phyloP scores from a whole-genome alignment of 2,113 vertebrate genomes.

The Chloroceryle aenea region DNA sequence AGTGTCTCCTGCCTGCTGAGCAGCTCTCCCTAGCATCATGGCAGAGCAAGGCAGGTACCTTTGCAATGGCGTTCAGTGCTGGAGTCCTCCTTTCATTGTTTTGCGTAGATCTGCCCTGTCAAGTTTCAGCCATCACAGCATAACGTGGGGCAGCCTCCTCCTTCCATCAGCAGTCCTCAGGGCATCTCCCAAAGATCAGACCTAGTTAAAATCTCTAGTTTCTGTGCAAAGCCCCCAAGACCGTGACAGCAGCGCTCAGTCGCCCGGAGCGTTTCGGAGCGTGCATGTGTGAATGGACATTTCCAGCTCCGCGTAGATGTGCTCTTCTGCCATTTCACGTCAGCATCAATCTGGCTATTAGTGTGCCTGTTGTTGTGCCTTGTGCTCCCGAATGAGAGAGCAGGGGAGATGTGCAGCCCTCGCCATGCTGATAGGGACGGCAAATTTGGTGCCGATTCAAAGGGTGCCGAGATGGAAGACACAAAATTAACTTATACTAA shows the following conservation, averaged over 20 bases:
- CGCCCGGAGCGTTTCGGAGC: neutral
- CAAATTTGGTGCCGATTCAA: neutral
- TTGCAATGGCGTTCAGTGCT: rapidly evolving
- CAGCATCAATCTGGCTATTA: slow-evolving; percentile 30
- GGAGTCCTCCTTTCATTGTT: neutral
- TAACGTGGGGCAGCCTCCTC: neutral
- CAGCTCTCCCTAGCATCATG: neutral
- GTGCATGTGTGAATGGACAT: slow-evolving; percentile 52
- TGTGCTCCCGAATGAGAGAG: neutral
- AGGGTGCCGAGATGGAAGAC: neutral
- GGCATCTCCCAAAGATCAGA: slow-evolving; percentile 36
- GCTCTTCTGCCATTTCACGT: slow-evolving; percentile 56
- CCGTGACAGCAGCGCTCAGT: slow-evolving; percentile 1
- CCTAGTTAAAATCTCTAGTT: slow-evolving; percentile 39
- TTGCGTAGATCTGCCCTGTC: neutral
- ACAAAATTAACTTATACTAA: neutral
- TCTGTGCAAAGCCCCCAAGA: slow-evolving; percentile 30
- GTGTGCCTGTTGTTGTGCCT: too few relatives aligned
- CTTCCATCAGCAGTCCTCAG: neutral
- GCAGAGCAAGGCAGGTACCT: slow-evolving; percentile 3
- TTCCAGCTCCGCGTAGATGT: slow-evolving; percentile 33
- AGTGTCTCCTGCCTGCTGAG: neutral
- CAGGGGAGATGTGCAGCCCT: slow-evolving; percentile 2
- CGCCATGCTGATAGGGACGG: rapidly evolving
- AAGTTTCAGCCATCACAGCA: neutral